Percentiles rank a stretch among this genome's conserved stretches.
Evolutionary conservation across 1,140 invertebrate species (phyloP).

Genomic region (Heterodera schachtii): DNA sequence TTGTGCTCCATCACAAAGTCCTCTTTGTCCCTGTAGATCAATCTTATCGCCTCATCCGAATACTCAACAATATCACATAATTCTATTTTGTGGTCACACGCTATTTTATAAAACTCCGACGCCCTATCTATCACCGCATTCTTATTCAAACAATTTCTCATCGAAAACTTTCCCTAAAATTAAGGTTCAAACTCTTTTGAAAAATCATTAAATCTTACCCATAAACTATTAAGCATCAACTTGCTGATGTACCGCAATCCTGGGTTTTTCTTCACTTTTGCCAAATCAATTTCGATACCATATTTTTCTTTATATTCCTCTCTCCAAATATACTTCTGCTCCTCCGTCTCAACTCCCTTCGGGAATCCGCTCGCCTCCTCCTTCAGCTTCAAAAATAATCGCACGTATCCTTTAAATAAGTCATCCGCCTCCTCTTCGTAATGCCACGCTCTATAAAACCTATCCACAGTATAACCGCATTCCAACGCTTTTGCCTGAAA

Average conservation of each 20-base stretch:
- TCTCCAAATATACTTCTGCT: background rate
- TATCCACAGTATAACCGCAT: background rate
- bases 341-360: background rate
- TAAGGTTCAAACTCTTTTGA: background rate
- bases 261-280: background rate
- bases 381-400: background rate
- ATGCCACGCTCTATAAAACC: background rate
- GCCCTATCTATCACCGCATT: background rate
- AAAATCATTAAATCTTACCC: background rate
- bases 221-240: background rate
- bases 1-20: background rate
- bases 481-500: background rate
- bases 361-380: background rate
- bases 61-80: background rate
- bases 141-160: background rate
- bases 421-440: background rate
- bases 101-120: background rate
- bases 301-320: background rate
- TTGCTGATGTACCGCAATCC: conserved; percentile 2
- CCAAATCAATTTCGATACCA: background rate
- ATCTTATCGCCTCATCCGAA: background rate
- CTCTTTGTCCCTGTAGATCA: conserved; percentile 5
- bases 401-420: background rate
- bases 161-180: background rate
- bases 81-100: background rate